Evolutionary conservation across 2,797 vertebrate species (phyloP).

Genomic region (Schizopygopsis pylzovi): DNA sequence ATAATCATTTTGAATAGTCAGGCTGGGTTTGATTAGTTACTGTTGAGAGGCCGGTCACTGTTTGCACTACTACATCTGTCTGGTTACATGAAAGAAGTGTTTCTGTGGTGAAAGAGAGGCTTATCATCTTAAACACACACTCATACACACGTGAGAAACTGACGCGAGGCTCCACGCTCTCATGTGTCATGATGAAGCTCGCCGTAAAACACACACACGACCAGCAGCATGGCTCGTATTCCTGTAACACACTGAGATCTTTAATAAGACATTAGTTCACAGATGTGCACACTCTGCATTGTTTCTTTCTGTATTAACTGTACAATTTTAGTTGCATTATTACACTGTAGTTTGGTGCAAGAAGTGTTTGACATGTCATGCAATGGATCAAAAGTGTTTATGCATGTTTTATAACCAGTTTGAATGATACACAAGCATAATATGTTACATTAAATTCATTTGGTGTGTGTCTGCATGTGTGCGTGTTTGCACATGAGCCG

Average conservation of each 20-base stretch:
- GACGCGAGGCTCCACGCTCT: not conserved
- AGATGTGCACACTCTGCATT: not conserved
- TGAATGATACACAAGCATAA: not conserved
- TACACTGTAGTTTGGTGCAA: not conserved
- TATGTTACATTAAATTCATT: not conserved
- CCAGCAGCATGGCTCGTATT: not conserved
- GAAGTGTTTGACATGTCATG: not conserved
- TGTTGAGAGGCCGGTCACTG: not conserved
- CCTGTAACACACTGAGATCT: not conserved
- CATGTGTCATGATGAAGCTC: not conserved
- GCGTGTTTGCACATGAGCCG: not conserved
- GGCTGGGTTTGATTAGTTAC: not conserved
- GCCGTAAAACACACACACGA: not conserved
- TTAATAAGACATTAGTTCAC: not conserved
- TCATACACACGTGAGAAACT: not conserved
- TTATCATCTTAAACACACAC: constrained; percentile 24
- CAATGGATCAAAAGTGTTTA: not conserved
- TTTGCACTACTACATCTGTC: not conserved
- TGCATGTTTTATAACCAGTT: not conserved
- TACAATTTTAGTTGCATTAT: not conserved
- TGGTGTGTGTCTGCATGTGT: not conserved
- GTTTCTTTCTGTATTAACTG: not conserved
- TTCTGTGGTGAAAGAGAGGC: not conserved
- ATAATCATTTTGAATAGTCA: no score
- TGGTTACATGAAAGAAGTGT: constrained; percentile 1